Evolutionary conservation across 2,888 invertebrate species (phyloP).

Genomic region (Ceraclea dissimilis): DNA sequence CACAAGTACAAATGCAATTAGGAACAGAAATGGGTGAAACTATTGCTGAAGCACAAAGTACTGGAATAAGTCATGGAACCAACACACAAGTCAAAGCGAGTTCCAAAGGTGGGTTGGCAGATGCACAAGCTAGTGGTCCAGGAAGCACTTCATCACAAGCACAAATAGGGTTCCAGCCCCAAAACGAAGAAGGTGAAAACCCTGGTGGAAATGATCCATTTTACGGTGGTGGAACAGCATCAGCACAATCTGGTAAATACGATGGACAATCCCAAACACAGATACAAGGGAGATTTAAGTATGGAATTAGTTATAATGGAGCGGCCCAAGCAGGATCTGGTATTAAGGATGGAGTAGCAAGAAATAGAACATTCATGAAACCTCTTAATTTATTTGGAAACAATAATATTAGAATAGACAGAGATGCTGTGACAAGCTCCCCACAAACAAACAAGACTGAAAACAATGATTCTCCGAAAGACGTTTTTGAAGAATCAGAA

Average conservation of each 20-base stretch:
- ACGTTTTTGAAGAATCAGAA: conserved; percentile 31
- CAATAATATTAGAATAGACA: conserved; percentile 14
- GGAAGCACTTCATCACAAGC: conserved; percentile 83
- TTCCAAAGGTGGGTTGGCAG: conserved; percentile 75
- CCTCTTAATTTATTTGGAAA: conserved; percentile 23
- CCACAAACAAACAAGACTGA: conserved; percentile 6
- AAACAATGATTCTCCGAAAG: conserved; percentile 27
- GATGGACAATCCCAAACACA: conserved; percentile 78
- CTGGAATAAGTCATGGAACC: conserved; percentile 68
- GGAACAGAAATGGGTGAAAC: conserved; percentile 70
- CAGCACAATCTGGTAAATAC: conserved; percentile 67
- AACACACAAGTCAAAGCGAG: conserved; percentile 75
- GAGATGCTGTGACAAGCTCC: conserved; percentile 13
- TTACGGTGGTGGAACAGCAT: conserved; percentile 69
- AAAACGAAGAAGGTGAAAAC: conserved; percentile 47
- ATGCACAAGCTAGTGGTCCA: conserved; percentile 77
- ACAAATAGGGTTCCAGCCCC: conserved; percentile 78
- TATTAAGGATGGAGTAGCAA: conserved; percentile 46
- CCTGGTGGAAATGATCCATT: conserved; percentile 50
- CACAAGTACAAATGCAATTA: conserved; percentile 70
- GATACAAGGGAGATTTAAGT: conserved; percentile 72
- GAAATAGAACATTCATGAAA: conserved; percentile 29
- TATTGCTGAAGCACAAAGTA: conserved; percentile 66
- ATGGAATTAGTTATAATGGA: conserved; percentile 69
- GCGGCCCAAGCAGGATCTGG: conserved; percentile 80